Percentiles rank a stretch among this genome's conserved stretches.
These are phyloP conservation scores for Anniella stebbinsi DNA, from an alignment of 2,797 vertebrate genomes.

Conservation along the genomic window DNA sequence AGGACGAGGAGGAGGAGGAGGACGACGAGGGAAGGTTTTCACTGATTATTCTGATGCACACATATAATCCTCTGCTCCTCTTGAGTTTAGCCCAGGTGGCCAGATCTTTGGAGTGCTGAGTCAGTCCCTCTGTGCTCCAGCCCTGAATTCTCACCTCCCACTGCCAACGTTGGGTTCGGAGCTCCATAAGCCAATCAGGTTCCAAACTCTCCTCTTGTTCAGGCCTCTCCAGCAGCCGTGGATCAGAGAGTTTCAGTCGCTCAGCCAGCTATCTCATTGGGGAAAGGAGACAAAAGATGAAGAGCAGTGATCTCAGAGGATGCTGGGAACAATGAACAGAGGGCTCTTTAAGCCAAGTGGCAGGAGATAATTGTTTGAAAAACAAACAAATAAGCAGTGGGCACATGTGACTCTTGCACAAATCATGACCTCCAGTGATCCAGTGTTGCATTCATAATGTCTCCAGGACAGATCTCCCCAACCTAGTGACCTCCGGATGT, in stretches of 20 bases:
- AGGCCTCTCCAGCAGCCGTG: conserved; percentile 77
- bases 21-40: too few relatives aligned
- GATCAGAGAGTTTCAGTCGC: conserved; percentile 85
- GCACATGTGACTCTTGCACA: neutral
- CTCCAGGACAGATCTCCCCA: too few relatives aligned
- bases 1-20: too few relatives aligned
- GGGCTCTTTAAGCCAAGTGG: rapidly evolving
- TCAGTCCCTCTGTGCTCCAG: neutral
- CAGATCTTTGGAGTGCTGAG: neutral
- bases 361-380: neutral
- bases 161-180: conserved; percentile 71
- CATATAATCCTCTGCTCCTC: neutral
- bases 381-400: neutral
- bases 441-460: neutral
- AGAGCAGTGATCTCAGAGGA: rapidly evolving
- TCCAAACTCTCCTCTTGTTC: conserved; percentile 73
- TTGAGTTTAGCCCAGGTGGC: neutral
- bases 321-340: rapidly evolving
- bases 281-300: neutral
- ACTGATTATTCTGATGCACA: neutral
- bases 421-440: neutral
- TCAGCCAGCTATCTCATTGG: conserved; percentile 84
- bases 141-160: conserved; percentile 76
- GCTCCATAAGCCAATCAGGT: conserved; percentile 84
- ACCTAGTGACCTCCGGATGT: too few relatives aligned